Evolutionary conservation across 2,113 vertebrate species (phyloP).

Genomic region (Callipepla californica): DNA sequence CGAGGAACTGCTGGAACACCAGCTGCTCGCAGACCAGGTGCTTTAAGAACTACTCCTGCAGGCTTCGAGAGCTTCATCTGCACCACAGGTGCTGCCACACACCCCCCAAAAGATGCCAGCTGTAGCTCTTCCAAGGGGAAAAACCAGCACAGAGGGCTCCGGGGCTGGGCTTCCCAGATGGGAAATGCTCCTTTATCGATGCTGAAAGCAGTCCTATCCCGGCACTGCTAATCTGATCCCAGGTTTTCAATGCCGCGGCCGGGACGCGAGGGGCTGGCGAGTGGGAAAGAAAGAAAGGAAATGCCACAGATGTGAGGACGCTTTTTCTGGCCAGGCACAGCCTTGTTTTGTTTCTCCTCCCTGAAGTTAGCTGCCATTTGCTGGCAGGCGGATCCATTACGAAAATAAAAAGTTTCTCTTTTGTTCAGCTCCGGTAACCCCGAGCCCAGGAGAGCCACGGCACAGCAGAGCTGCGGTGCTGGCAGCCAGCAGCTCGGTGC

Average conservation of each 20-base stretch:
- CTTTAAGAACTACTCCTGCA: accelerated
- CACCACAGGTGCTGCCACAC: accelerated
- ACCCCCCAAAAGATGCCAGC: accelerated
- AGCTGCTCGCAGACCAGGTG: not conserved
- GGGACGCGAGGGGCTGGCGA: conserved; percentile 2
- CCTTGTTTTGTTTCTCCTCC: conserved; percentile 39
- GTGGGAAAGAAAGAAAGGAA: conserved; percentile 65
- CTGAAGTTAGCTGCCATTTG: conserved; percentile 46
- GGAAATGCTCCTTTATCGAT: not conserved
- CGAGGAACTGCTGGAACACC: not conserved
- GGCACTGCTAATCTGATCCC: conserved; percentile 17
- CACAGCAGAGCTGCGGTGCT: not conserved
- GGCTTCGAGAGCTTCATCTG: not conserved
- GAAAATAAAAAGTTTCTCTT: conserved; percentile 43
- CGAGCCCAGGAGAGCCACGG: not conserved
- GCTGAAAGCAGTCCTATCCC: conserved; percentile 16
- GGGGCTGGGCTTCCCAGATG: not conserved
- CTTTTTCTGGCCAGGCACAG: not conserved
- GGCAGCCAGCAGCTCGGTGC: not conserved
- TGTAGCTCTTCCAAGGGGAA: not conserved
- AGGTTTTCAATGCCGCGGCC: conserved; percentile 1
- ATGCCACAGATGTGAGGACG: conserved; percentile 69
- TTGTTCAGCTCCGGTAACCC: conserved; percentile 11
- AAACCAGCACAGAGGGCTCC: accelerated
- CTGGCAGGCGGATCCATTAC: not conserved